phyloP scores from a whole-genome alignment of 2,797 vertebrate species.

The Neosalanx taihuensis region DNA sequence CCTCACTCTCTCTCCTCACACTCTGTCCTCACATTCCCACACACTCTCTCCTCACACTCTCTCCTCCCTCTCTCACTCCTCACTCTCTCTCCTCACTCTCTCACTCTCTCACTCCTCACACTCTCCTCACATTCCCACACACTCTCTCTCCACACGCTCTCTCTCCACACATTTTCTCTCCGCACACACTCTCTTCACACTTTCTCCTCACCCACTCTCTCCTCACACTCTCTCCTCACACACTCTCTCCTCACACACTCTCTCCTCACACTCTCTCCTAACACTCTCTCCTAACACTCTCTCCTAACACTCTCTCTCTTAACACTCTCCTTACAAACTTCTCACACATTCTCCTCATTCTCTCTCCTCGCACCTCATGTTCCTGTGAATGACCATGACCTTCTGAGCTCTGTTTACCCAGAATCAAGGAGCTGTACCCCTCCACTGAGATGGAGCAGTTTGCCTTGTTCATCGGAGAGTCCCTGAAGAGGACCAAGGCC shows the following conservation, averaged over 20 bases:
- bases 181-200: too few relatives aligned
- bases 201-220: too few relatives aligned
- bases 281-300: too few relatives aligned
- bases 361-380: too few relatives aligned
- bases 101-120: neutral
- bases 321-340: too few relatives aligned
- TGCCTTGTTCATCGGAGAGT: constrained; percentile 83
- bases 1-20: neutral
- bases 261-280: too few relatives aligned
- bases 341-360: neutral
- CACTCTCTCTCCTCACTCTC: too few relatives aligned
- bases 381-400: neutral
- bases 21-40: neutral
- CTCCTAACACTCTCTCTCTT: too few relatives aligned
- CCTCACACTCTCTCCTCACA: too few relatives aligned
- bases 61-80: too few relatives aligned
- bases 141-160: neutral
- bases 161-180: too few relatives aligned
- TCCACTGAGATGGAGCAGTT: constrained; percentile 85
- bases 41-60: neutral
- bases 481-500: constrained; percentile 85
- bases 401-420: constrained; percentile 37
- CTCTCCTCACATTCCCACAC: neutral
- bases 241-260: too few relatives aligned
- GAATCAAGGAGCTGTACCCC: constrained; percentile 84